Percentiles rank a stretch among this genome's conserved stretches.
Conservation (phyloP, 1,140 invertebrate species). For the Heliconius hewitsoni region DNA sequence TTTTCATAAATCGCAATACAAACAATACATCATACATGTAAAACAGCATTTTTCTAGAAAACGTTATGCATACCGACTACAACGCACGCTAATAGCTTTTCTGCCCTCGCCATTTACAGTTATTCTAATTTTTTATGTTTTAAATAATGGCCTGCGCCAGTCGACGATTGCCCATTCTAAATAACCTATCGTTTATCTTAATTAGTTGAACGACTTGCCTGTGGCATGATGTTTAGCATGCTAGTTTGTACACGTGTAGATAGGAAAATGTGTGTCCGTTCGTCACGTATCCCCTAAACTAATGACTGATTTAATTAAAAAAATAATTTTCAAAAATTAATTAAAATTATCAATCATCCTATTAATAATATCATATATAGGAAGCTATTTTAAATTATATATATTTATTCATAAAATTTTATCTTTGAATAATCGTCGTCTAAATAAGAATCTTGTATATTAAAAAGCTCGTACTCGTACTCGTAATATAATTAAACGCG, state of each 20-base stretch:
- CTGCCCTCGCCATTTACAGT: neutral
- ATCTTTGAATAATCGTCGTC: neutral
- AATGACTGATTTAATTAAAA: no score
- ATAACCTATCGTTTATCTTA: slow-evolving; percentile 22
- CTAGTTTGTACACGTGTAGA: neutral
- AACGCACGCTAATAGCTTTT: neutral
- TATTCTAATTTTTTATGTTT: slow-evolving; percentile 4
- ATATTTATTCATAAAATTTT: no score
- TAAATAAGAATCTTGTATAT: neutral
- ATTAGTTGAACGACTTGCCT: neutral
- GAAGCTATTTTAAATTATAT: no score
- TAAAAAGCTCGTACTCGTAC: neutral
- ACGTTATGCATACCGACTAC: neutral
- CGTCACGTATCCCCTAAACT: neutral
- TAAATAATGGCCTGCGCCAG: neutral
- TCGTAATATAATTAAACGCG: neutral
- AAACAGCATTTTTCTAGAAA: neutral
- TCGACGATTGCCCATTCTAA: slow-evolving; percentile 8
- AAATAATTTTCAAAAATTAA: no score
- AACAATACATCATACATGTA: neutral
- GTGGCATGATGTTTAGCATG: neutral
- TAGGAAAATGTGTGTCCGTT: neutral
- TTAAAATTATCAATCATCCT: no score
- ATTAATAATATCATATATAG: no score
- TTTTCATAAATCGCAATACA: no score